Percentiles rank a stretch among this genome's conserved stretches.
These are phyloP conservation scores for Zygaena filipendulae DNA, from an alignment of 2,888 invertebrate genomes.

Conservation along the genomic window DNA sequence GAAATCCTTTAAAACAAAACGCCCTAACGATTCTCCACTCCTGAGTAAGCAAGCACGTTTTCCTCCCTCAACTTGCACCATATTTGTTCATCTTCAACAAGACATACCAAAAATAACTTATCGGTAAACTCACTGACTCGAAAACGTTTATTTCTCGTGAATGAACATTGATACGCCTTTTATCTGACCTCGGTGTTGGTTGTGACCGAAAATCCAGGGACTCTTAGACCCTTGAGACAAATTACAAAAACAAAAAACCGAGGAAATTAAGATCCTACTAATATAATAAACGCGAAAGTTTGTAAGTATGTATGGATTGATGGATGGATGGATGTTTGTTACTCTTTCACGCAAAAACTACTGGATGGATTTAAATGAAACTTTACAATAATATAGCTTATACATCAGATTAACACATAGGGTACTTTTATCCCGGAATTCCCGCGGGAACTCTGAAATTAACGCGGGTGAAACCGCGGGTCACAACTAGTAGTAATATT, in stretches of 20 bases:
- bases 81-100: too few relatives aligned
- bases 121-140: slow-evolving; percentile 22
- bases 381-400: background rate
- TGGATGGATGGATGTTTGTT: background rate
- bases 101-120: slow-evolving; percentile 9
- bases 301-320: background rate
- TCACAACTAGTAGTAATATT: too few relatives aligned
- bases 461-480: too few relatives aligned
- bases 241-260: slow-evolving; percentile 14
- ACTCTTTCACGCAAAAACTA: background rate
- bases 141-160: slow-evolving; percentile 21
- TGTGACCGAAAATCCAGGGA: too few relatives aligned
- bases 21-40: too few relatives aligned
- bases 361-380: background rate
- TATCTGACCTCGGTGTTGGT: too few relatives aligned
- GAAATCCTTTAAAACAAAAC: too few relatives aligned
- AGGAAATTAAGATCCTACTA: too few relatives aligned
- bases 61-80: too few relatives aligned
- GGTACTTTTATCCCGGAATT: background rate
- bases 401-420: too few relatives aligned
- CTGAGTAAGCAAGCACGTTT: too few relatives aligned
- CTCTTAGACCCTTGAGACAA: too few relatives aligned
- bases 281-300: background rate
- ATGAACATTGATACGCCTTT: slow-evolving; percentile 20
- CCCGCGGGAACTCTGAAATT: background rate